Conservation (phyloP, 2,113 vertebrate species). For the Pelmatolapia mariae region DNA sequence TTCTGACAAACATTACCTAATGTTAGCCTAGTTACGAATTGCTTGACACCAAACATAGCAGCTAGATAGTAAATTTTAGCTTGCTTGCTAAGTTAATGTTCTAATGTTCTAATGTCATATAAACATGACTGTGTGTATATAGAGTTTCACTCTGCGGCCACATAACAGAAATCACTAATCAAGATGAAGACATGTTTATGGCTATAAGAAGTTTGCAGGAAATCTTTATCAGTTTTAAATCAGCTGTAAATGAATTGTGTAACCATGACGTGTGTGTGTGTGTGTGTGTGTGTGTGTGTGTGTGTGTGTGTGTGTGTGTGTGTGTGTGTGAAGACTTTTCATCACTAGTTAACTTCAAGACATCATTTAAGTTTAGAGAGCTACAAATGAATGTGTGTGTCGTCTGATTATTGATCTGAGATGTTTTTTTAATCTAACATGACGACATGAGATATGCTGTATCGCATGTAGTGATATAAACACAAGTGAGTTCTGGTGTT, state of each 20-base stretch:
- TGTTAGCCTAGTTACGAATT: background rate
- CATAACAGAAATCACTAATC: background rate
- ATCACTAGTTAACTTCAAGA: background rate
- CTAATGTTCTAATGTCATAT: background rate
- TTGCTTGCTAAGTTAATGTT: background rate
- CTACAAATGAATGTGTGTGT: background rate
- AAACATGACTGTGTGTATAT: background rate
- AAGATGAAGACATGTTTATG: background rate
- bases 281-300: no score
- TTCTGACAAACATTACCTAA: background rate
- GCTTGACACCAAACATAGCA: background rate
- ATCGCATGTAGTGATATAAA: background rate
- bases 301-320: background rate
- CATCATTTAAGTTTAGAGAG: background rate
- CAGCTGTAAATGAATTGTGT: background rate
- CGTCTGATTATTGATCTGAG: background rate
- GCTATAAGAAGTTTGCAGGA: background rate
- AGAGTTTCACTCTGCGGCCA: background rate
- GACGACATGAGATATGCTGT: background rate
- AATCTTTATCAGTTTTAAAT: background rate
- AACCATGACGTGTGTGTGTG: background rate
- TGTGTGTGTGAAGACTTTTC: background rate
- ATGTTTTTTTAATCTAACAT: background rate
- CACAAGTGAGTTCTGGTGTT: background rate
- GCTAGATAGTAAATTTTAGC: background rate